phyloP scores from a whole-genome alignment of 2,113 vertebrate species.

The Acinonyx jubatus region DNA sequence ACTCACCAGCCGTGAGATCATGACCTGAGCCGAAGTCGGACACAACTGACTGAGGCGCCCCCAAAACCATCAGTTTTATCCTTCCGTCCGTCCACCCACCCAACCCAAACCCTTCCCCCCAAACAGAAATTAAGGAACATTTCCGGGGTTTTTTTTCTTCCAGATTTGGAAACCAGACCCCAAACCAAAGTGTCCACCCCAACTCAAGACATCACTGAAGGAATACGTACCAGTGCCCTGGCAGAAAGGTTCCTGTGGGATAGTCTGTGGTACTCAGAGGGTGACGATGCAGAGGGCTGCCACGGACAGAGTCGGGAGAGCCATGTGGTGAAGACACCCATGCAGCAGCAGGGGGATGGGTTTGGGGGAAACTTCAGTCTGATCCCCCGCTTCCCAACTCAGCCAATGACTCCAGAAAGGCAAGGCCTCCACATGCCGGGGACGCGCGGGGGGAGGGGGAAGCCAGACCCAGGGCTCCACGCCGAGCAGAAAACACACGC shows the following conservation, averaged over 20 bases:
- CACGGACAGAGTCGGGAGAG: too few species aligned
- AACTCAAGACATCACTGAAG: neutral
- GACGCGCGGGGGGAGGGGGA: neutral
- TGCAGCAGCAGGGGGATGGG: neutral
- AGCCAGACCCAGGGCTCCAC: neutral
- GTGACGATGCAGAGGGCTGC: neutral
- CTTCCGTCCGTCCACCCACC: too few species aligned
- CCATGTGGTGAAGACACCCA: neutral
- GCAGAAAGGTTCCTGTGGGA: neutral
- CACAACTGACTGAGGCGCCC: too few species aligned
- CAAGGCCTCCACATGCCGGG: neutral
- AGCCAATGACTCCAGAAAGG: neutral
- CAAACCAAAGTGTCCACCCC: neutral
- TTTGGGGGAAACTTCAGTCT: neutral
- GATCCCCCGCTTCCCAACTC: neutral
- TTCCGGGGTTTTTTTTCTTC: neutral
- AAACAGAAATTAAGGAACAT: neutral
- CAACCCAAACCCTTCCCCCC: neutral
- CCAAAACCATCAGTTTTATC: neutral
- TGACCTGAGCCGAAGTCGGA: too few species aligned
- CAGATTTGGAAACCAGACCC: conserved; percentile 24
- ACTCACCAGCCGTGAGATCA: too few species aligned
- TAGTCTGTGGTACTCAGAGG: neutral
- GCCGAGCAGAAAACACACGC: neutral
- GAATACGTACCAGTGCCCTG: neutral